Base-by-base conservation (phyloP, 35 echinoderm and acorn worm genomes). In the Apostichopus japonicus region DNA sequence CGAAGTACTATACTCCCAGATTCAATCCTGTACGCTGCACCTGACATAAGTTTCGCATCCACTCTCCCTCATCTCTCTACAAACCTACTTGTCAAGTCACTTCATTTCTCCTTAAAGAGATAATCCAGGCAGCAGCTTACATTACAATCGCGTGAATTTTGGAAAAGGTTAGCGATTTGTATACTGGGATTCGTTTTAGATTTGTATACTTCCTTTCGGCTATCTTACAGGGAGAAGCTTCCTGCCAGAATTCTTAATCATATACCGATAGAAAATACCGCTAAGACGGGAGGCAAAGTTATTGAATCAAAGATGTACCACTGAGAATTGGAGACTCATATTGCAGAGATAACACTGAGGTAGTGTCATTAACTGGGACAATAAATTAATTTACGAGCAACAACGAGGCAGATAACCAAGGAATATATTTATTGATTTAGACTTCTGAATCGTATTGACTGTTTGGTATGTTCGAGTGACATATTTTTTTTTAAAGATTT, bases 291-390 rank as follows among this genome's bases (percentile, higher is more conserved):
- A 67, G 0, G 11, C 44, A 83, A 83, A 17, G 54, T 83, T 44
- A 83, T 83, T 83, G 79, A 83, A 83, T 83, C 79, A 83, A 83
- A 83, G 79, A 83, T 83, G 79, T 55, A 54, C 79, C 13, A 83
- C 13, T 5, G 79, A 83, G 79, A 83, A 17, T 51, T 83, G 27
- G 17, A 4, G 24, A 33, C 54, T 83, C 79, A 83, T 55, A 52
- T 83, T 83, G 79, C 79, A 83, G 24, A 83, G 21, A 83, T 52
- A 44, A 44, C 33, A 44, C 33, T 67, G 17, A 67, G 63, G 33
- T 44, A 44, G 63, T 67, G 63, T 19, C 79, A 83, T 83, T 83
- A 83, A 55, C 33, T 83, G 17, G 22, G 11, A 44, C 17, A 17
- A 11, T 83, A 54, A 54, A 83, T 83, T 83, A 83, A 56, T 83